Evolutionary conservation across 2,797 vertebrate genomes (phyloP).

Genomic region (Alcedo atthis): DNA sequence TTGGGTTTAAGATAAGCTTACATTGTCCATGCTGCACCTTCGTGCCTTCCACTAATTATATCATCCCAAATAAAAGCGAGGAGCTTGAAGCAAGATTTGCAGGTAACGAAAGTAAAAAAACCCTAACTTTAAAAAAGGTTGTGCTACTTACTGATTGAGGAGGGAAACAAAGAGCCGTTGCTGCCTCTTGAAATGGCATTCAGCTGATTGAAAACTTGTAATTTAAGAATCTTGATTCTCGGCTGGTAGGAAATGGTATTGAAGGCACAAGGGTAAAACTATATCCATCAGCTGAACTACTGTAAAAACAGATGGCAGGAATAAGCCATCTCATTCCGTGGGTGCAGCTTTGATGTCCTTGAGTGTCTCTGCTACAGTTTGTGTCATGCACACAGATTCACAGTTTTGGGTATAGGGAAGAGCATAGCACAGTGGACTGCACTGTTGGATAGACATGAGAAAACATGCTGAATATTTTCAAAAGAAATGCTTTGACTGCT

Average conservation of each 20-base stretch:
- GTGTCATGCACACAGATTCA: background rate
- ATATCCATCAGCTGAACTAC: background rate
- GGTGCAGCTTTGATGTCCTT: background rate
- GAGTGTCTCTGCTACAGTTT: background rate
- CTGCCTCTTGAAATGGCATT: background rate
- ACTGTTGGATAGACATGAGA: background rate
- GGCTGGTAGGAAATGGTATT: background rate
- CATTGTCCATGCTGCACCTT: constrained; percentile 98
- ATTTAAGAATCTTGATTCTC: background rate
- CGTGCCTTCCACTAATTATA: constrained; percentile 95
- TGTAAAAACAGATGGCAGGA: background rate
- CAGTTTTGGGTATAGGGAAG: background rate
- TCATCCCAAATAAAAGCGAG: constrained; percentile 98
- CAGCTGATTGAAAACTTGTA: background rate
- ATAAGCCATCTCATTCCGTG: background rate
- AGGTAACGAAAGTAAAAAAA: constrained; percentile 80
- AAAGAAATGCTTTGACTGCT: background rate
- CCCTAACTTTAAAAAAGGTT: background rate
- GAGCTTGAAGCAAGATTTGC: constrained; percentile 95
- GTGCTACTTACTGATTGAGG: background rate
- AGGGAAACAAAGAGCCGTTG: background rate
- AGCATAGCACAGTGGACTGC: background rate
- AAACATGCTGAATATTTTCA: background rate
- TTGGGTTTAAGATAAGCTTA: constrained; percentile 96
- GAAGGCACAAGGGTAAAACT: background rate